Conservation (phyloP, 2,797 vertebrate genomes). For the Allobates femoralis region DNA sequence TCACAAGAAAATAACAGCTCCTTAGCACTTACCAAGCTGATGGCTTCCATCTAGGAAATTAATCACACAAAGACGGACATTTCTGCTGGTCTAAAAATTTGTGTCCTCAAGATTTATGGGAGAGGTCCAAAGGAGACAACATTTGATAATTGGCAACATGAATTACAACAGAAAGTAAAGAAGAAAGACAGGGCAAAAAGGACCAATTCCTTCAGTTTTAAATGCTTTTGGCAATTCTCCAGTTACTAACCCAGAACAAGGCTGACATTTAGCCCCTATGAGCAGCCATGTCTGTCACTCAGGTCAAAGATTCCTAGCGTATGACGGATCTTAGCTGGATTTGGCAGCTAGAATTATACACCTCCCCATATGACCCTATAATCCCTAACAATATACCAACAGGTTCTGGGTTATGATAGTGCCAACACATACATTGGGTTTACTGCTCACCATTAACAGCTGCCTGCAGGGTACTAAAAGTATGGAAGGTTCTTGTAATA, state of each 20-base stretch:
- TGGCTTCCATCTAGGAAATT: slow-evolving; percentile 58
- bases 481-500: slow-evolving; percentile 32
- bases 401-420: neutral
- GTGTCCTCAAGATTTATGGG: slow-evolving; percentile 65
- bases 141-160: slow-evolving; percentile 63
- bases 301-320: slow-evolving; percentile 70
- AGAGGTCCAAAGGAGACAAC: slow-evolving; percentile 66
- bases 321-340: slow-evolving; percentile 66
- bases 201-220: slow-evolving; percentile 65
- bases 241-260: slow-evolving; percentile 71
- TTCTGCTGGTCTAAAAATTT: slow-evolving; percentile 68
- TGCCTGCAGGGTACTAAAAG: slow-evolving; percentile 35
- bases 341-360: slow-evolving; percentile 43
- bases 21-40: slow-evolving; percentile 32
- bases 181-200: slow-evolving; percentile 63
- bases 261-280: slow-evolving; percentile 73
- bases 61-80: slow-evolving; percentile 64
- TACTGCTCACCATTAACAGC: neutral
- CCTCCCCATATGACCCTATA: slow-evolving; percentile 20
- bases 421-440: neutral
- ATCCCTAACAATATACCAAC: slow-evolving; percentile 58
- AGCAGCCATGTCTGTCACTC: slow-evolving; percentile 69
- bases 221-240: slow-evolving; percentile 70
- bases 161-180: slow-evolving; percentile 57
- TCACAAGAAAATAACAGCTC: neutral